Base-by-base conservation (phyloP, 2,113 vertebrate genomes). In the Amazona vittata region DNA sequence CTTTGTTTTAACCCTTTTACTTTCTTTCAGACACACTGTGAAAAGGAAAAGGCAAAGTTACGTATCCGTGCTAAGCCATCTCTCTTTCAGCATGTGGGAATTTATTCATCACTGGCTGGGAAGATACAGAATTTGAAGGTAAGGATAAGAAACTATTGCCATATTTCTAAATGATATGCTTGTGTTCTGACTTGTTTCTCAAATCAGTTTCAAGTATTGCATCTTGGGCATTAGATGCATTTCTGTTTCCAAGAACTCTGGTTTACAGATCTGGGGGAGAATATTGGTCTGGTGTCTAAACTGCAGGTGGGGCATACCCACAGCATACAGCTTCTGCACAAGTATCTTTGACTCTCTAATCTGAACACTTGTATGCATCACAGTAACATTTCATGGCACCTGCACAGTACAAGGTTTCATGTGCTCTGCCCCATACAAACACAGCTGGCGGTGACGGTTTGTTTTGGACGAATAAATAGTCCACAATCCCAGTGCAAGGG, bases 11-110 rank as follows among this genome's bases (percentile, higher is more conserved):
- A 71, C 37, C 7, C 15, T 84, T 84, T 76, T 85, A 12, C 89
- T 85, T 93, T 94, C 79, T 91, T 94, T 89, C 19, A 98, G 98
- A 50, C 19, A 69, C 74, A 97, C 33, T 98, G 98, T 92, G 76
- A 89, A 44, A 67, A 65, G 11, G 96, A 96, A 78, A 98, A 98
- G 82, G 96, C 90, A 20, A 90, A 96, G 71, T 47, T 97, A 39
- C 95, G 97, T n/a, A 87, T 98, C 81, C 95, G 69, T 73, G 98
- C 98, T 88, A 98, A 96, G 33, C 98, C 98, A n/a, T 98, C 98
- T 71, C 97, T 98, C 41, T 98, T 98, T 79, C 98, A 98, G 90
- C 98, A 98, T 10, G 88, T 98, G 90, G 98, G 98, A 69, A 63
- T 68, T 80, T 49, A 98, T 50, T 98, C 98, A 19, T 98, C 98